A percentile compares a stretch with the other conserved stretches of the same genome.
Conservation (phyloP, 2,888 invertebrate genomes). For the Ditula angustiorana region DNA sequence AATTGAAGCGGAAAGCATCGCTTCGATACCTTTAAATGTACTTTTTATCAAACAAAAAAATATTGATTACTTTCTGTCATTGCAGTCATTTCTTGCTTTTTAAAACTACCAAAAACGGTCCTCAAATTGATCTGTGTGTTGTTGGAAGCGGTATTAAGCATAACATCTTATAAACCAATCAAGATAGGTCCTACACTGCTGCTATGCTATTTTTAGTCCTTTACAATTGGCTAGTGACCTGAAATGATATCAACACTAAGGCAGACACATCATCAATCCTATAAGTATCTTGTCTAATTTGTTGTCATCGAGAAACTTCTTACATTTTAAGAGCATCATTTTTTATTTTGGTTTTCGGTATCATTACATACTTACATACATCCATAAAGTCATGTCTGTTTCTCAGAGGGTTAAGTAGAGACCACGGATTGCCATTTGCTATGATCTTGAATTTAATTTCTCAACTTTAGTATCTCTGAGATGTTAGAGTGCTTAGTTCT, state of each 20-base stretch:
- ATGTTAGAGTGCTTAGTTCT: too few species aligned
- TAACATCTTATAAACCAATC: neutral
- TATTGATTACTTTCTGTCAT: slow-evolving; percentile 40
- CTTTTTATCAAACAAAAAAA: slow-evolving; percentile 48
- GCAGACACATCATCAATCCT: too few species aligned
- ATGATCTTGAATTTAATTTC: too few species aligned
- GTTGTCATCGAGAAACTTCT: neutral
- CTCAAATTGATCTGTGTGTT: neutral
- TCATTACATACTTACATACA: too few species aligned
- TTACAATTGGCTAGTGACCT: neutral
- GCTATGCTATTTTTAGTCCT: slow-evolving; percentile 19
- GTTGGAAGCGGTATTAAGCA: neutral
- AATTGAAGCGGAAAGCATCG: slow-evolving; percentile 68
- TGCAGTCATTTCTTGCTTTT: slow-evolving; percentile 26
- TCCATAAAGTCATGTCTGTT: too few species aligned
- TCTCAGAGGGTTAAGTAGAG: too few species aligned
- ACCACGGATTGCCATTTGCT: neutral
- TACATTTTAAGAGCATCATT: too few species aligned
- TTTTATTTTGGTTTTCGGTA: too few species aligned
- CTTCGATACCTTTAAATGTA: slow-evolving; percentile 59
- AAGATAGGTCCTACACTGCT: neutral
- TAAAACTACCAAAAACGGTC: neutral
- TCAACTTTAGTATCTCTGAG: too few species aligned
- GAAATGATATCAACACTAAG: too few species aligned
- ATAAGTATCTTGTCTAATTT: neutral